Base-by-base conservation (phyloP, 1,140 invertebrate genomes). In the Sitophilus oryzae region DNA sequence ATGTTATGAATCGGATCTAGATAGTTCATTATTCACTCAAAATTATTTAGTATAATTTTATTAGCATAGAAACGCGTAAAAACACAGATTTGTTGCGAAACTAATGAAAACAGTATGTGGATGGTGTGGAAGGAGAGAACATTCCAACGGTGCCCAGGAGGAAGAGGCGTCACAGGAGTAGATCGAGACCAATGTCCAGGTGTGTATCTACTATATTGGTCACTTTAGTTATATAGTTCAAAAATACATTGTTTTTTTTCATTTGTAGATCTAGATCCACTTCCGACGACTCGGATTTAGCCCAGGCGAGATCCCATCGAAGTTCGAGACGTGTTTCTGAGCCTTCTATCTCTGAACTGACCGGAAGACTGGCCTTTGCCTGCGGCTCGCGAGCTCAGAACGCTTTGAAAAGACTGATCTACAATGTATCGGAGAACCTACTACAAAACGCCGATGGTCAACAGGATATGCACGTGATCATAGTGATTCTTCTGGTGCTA, bases 401-500 rank as follows among this genome's bases (percentile, higher is more conserved):
- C 55, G 77, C 81, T 8, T 72, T 86, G 40, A 79, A 80, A 65
- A 79, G 82, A 64, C 77, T 88, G 59, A 79, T 85, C 9, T 74
- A 78, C 44, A 77, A 79, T 46, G 74, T 86, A 45, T 77, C 79
- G 8, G 56, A 66, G 23, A 65, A 69, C 46, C 34, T 71, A 44
- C 74, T 80, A 10, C 76, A 73, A 45, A 73, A 71, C 19, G 74
- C 77, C 10, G 77, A 83, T 46, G 80, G 81, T 14, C 82, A 85
- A 62, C 78, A 83, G 46, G 83, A 89, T 61, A 75, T 88, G 21
- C 83, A 87, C 62, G 78, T 85, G 55, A 80, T 83, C 1, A 71
- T 89, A 60, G 82, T 87, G 38, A 82, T 88, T 62, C 78, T 90
- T 36, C 74, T 90, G 36, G 77, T 89, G 36, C 72, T 90, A 21